These are phyloP conservation scores for Phrixothrix hirtus DNA, from an alignment of 2,888 invertebrate species.

Conservation along the genomic window DNA sequence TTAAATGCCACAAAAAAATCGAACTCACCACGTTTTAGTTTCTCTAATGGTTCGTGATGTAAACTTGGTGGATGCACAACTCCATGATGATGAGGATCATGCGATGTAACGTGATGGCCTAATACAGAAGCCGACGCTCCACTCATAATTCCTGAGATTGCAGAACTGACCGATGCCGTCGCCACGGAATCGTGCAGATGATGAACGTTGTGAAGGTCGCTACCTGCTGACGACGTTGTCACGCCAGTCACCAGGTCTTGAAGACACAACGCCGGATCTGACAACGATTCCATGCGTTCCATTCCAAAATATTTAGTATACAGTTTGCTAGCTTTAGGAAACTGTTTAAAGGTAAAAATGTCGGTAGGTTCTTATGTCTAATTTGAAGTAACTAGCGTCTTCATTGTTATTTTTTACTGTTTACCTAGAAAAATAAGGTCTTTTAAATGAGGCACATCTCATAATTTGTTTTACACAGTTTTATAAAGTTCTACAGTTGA, in stretches of 20 bases:
- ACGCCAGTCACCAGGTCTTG: conserved; percentile 72
- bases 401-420: no score
- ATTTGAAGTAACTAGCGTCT: no score
- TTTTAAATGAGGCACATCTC: no score
- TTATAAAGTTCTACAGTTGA: no score
- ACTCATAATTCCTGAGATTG: conserved; percentile 63
- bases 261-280: conserved; percentile 72
- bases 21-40: conserved; percentile 76
- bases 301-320: conserved; percentile 48
- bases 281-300: conserved; percentile 71
- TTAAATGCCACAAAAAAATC: background rate
- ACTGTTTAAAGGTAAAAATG: no score
- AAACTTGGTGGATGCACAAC: conserved; percentile 62
- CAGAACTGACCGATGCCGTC: conserved; percentile 48
- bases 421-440: no score
- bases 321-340: conserved; percentile 17
- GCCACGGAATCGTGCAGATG: conserved; percentile 61
- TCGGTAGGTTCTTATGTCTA: no score
- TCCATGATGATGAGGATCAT: conserved; percentile 62
- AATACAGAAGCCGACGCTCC: conserved; percentile 57
- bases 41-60: conserved; percentile 76
- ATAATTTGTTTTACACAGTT: no score
- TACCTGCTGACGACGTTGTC: conserved; percentile 58
- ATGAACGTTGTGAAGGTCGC: conserved; percentile 60
- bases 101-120: conserved; percentile 56